phyloP scores from a whole-genome alignment of 2,888 invertebrate genomes.

The Phoenoteleia sp. region DNA sequence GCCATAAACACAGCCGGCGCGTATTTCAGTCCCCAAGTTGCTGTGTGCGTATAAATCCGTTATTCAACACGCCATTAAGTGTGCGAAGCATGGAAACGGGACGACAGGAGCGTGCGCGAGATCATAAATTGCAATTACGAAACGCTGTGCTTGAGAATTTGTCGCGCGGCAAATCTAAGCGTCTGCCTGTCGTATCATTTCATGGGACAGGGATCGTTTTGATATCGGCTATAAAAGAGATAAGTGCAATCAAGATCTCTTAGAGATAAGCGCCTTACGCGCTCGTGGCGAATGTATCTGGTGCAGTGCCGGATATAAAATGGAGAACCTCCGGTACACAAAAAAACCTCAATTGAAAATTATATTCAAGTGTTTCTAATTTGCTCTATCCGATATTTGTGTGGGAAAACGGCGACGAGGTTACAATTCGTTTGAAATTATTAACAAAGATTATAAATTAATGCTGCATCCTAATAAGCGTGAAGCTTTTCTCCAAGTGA shows the following conservation, averaged over 20 bases:
- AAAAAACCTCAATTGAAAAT: constrained; percentile 10
- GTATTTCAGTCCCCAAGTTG: constrained; percentile 80
- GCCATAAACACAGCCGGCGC: constrained; percentile 81
- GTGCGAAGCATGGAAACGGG: constrained; percentile 79
- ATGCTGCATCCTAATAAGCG: constrained; percentile 34
- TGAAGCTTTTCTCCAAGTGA: constrained; percentile 22
- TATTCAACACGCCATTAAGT: constrained; percentile 86
- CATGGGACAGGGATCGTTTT: constrained; percentile 59
- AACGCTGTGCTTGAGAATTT: constrained; percentile 85
- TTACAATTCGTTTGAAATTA: neutral
- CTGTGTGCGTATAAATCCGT: constrained; percentile 84
- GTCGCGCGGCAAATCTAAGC: constrained; percentile 84
- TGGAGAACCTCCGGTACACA: neutral
- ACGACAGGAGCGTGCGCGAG: constrained; percentile 71
- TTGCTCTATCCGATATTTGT: neutral
- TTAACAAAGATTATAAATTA: constrained; percentile 21
- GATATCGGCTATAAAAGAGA: constrained; percentile 66
- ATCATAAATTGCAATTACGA: constrained; percentile 86
- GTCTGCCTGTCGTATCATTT: constrained; percentile 70
- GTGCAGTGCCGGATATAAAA: constrained; percentile 30
- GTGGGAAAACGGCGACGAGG: constrained; percentile 12
- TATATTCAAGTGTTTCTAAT: constrained; percentile 9
- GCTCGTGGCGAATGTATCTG: constrained; percentile 34
- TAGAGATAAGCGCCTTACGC: constrained; percentile 65
- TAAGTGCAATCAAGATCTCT: constrained; percentile 67